Base-by-base conservation (phyloP, 2,797 vertebrate genomes). In the Onychomys arenicola region DNA sequence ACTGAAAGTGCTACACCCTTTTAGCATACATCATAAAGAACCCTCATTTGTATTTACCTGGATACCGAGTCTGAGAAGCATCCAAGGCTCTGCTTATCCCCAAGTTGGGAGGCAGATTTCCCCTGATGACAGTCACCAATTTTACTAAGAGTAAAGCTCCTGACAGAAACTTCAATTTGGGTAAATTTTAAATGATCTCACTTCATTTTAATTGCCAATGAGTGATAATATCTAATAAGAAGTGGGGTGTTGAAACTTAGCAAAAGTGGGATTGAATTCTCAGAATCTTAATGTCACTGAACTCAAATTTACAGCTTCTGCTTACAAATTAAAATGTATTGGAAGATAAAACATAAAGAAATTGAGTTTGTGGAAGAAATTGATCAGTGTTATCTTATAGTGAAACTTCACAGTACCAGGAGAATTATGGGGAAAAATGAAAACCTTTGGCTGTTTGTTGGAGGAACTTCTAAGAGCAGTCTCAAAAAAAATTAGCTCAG, bases 331-430 rank as follows among this genome's bases (percentile, higher is more conserved):
- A 67, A 88, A 77, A 43, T 81, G 34, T 61, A 11, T 46, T 2
- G 82, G 85, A 95, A 65, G 49, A 89, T 92, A 75, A 95, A 55
- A 69, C n/a, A 19, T 7, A 46, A 94, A 88, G 59, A 91, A 77
- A 75, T 55, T 61, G 73, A 76, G 57, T 88, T 77, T 29, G 37
- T 90, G 32, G 59, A 85, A 95, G 93, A 93, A 93, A 92, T 76
- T 67, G 89, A 93, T 73, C 55, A 75, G 46, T 92, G 52, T 11
- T 55, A 43, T 87, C 57, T 71, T 81, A 80, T 12, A 55, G 9
- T 75, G 49, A 85, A 96, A 94, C 46, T 34, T 63, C 34, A 84
- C 21, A 49, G 29, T 81, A 59, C 37, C 8, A 5, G 14, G 37
- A 61, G 52, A 12, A 78, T 63, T 49, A 17, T 29, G 40, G 17